Evolutionary conservation across 2,113 vertebrate genomes (phyloP).

Genomic region (Fregetta grallaria): DNA sequence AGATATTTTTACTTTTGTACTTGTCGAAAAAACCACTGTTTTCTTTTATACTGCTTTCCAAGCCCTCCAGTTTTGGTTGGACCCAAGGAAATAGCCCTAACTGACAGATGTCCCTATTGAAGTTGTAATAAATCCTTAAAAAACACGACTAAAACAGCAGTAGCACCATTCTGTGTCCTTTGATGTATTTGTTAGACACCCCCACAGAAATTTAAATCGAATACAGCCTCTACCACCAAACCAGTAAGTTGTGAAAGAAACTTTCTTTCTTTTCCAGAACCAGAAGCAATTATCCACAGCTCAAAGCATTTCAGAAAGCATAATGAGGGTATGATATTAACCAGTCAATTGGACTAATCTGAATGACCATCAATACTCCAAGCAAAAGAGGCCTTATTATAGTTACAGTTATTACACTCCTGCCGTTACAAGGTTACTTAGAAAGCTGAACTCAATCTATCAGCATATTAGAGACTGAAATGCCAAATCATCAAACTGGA

Average conservation of each 20-base stretch:
- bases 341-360: conserved; percentile 26
- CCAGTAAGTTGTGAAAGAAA: not conserved
- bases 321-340: conserved; percentile 34
- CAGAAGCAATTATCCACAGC: not conserved
- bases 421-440: conserved; percentile 42
- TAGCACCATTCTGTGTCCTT: not conserved
- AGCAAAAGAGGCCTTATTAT: conserved; percentile 1
- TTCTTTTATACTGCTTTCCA: not conserved
- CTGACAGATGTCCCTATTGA: not conserved
- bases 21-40: not conserved
- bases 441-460: conserved; percentile 16
- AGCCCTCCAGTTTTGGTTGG: not conserved
- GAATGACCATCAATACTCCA: not conserved
- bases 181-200: not conserved
- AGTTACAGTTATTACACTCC: not conserved
- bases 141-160: not conserved
- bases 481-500: not conserved
- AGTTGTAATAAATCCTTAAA: not conserved
- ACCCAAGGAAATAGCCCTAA: not conserved
- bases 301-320: conserved; percentile 1
- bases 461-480: conserved; percentile 7
- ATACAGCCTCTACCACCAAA: not conserved
- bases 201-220: not conserved
- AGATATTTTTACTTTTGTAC: not conserved
- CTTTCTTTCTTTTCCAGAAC: not conserved